These are phyloP conservation scores for Piezodorus guildinii DNA, from an alignment of 1,140 invertebrate genomes.

Conservation along the genomic window DNA sequence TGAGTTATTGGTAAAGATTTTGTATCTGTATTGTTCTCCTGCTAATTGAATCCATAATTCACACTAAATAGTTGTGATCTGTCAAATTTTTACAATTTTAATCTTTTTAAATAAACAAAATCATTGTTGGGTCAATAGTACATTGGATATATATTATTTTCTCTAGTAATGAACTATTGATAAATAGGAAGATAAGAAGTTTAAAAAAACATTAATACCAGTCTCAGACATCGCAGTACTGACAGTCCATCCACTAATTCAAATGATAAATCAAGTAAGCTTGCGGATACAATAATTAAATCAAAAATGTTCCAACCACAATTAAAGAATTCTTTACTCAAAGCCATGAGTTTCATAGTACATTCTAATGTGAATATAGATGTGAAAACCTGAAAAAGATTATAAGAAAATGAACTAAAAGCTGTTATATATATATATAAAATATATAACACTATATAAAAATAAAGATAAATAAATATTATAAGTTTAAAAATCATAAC, in stretches of 20 bases:
- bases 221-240: conserved; percentile 91
- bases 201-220: conserved; percentile 55
- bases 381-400: conserved; percentile 79
- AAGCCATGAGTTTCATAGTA: conserved; percentile 86
- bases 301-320: conserved; percentile 99
- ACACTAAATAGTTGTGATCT: no score
- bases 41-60: no score
- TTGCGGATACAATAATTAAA: conserved; percentile 93
- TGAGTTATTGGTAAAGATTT: no score
- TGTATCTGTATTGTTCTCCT: no score
- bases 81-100: no score
- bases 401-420: not conserved
- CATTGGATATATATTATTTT: not conserved
- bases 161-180: not conserved
- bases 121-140: no score
- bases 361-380: conserved; percentile 95
- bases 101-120: no score
- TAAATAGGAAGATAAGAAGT: not conserved
- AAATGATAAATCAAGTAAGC: conserved; percentile 81
- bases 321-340: conserved; percentile 96
- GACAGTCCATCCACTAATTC: conserved; percentile 90
- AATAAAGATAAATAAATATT: no score
- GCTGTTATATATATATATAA: conserved; percentile 49
- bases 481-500: no score
- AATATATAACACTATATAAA: no score